These are phyloP conservation scores for Mellivora capensis DNA, from an alignment of 2,113 vertebrate genomes.

Conservation along the genomic window DNA sequence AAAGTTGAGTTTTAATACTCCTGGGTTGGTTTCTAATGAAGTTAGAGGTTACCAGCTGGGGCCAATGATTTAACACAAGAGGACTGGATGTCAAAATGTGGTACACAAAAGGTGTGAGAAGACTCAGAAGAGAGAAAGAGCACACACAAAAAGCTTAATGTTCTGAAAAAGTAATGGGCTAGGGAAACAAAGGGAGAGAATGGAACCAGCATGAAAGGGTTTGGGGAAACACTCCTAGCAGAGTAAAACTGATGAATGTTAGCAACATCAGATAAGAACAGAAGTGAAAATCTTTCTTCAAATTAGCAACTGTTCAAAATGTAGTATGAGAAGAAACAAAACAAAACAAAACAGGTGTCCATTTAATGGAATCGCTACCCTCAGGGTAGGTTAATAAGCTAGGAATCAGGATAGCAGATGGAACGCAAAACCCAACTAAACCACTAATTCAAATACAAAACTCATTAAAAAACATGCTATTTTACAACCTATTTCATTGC, in stretches of 20 bases:
- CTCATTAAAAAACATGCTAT: background rate
- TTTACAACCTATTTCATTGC: background rate
- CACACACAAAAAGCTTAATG: background rate
- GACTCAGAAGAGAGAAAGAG: background rate
- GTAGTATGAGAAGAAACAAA: background rate
- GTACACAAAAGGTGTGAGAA: background rate
- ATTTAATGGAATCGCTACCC: background rate
- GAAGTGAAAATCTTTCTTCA: background rate
- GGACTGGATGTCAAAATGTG: background rate
- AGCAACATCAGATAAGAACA: background rate
- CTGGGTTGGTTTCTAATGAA: background rate
- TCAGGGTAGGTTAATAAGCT: background rate
- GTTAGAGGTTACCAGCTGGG: background rate
- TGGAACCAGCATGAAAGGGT: background rate
- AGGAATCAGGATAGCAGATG: background rate
- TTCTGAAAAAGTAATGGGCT: background rate
- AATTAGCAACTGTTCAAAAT: conserved; percentile 24
- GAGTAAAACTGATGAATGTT: background rate
- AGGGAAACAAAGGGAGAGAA: background rate
- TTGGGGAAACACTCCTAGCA: background rate
- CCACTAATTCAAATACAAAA: conserved; percentile 15
- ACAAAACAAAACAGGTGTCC: background rate
- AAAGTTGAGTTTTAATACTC: background rate
- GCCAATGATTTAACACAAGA: background rate
- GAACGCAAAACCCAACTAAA: background rate